A percentile compares a stretch with the other conserved stretches of the same genome.
phyloP scores from a whole-genome alignment of 2,888 invertebrate species.

The Hipparchia sbordonii region DNA sequence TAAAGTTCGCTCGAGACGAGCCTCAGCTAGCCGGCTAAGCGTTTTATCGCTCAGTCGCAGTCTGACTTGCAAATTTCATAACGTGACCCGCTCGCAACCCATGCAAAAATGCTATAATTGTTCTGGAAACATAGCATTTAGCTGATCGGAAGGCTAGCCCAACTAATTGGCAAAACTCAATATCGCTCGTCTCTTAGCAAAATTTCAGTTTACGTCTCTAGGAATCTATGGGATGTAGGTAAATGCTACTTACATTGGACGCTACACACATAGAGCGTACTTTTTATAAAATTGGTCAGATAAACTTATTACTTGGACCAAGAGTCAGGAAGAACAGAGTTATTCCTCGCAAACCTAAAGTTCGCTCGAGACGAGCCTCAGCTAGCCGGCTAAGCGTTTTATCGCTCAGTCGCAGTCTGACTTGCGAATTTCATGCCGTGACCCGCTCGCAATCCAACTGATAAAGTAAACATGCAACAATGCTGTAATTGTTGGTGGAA shows the following conservation, averaged over 20 bases:
- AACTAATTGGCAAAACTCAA: too few species aligned
- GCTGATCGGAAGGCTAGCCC: too few species aligned
- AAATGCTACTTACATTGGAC: too few species aligned
- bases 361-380: conserved; percentile 59
- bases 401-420: conserved; percentile 68
- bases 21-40: conserved; percentile 70
- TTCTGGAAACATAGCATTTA: conserved; percentile 6
- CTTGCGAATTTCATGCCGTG: conserved; percentile 52
- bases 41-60: conserved; percentile 74
- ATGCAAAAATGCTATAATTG: conserved; percentile 30
- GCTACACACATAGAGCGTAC: too few species aligned
- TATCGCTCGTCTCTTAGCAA: too few species aligned
- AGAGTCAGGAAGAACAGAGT: conserved; percentile 46
- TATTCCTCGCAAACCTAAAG: conserved; percentile 56
- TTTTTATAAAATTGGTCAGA: background rate
- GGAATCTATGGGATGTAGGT: too few species aligned
- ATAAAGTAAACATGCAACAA: conserved; percentile 34
- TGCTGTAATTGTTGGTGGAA: conserved; percentile 26
- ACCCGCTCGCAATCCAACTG: conserved; percentile 33
- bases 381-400: conserved; percentile 75
- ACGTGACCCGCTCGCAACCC: conserved; percentile 42
- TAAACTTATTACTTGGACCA: conserved; percentile 43
- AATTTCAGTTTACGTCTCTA: too few species aligned
- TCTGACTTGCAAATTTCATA: conserved; percentile 54
- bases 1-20: conserved; percentile 57